Evolutionary conservation across 2,113 vertebrate species (phyloP).

Genomic region (Oncorhynchus clarkii): DNA sequence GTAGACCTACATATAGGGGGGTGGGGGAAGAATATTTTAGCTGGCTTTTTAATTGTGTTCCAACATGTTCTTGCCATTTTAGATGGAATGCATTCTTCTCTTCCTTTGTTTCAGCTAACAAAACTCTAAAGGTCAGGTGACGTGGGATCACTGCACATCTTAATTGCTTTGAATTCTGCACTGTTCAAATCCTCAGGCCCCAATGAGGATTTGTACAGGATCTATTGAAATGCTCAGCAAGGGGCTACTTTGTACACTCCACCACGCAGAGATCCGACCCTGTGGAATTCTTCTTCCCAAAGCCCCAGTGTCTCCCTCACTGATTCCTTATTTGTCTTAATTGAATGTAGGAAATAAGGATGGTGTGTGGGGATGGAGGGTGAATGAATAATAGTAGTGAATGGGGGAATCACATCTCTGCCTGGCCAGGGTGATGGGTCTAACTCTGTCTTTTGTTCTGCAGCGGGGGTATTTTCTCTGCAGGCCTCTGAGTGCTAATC

Average conservation of each 20-base stretch:
- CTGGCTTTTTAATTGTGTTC: too few species aligned
- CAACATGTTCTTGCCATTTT: too few species aligned
- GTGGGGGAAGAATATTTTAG: too few species aligned
- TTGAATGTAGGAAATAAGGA: conserved; percentile 4
- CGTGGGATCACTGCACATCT: neutral
- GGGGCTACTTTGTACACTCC: conserved; percentile 45
- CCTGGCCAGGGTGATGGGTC: conserved; percentile 27
- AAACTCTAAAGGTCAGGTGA: conserved; percentile 17
- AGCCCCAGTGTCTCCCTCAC: conserved; percentile 20
- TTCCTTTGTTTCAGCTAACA: neutral
- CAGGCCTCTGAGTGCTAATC: conserved; percentile 39
- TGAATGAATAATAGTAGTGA: neutral
- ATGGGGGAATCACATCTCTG: conserved; percentile 8
- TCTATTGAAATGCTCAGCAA: conserved; percentile 27
- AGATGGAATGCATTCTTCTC: conserved; percentile 1
- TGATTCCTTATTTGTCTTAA: conserved; percentile 28
- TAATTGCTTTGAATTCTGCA: conserved; percentile 25
- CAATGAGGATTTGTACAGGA: neutral
- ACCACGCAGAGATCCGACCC: conserved; percentile 25
- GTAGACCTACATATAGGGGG: too few species aligned
- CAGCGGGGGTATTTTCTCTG: conserved; percentile 24
- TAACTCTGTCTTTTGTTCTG: conserved; percentile 50
- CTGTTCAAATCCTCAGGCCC: neutral
- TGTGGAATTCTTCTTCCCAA: conserved; percentile 15
- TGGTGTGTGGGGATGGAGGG: conserved; percentile 36